A percentile compares a stretch with the other conserved stretches of the same genome.
Evolutionary conservation across 2,888 invertebrate species (phyloP).

Genomic region (Pristionchus fissidentatus): DNA sequence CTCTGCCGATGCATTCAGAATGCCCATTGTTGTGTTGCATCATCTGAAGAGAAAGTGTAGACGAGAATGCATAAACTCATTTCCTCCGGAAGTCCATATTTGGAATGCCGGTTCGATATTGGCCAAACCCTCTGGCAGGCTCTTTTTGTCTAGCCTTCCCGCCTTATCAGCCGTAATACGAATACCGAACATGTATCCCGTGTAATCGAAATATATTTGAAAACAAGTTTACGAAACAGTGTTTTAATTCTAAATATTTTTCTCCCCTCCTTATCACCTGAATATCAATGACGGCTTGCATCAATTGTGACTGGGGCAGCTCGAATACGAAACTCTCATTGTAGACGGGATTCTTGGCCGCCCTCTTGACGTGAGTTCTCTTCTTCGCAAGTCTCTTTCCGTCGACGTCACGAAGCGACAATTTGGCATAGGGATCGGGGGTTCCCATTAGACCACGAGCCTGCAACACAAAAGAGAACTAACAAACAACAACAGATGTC

Average conservation of each 20-base stretch:
- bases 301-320: slow-evolving; percentile 81
- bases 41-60: slow-evolving; percentile 2
- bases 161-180: too few species aligned
- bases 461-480: background rate
- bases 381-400: slow-evolving; percentile 98
- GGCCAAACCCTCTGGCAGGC: too few species aligned
- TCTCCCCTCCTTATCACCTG: slow-evolving; percentile 55
- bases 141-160: too few species aligned
- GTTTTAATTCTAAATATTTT: too few species aligned
- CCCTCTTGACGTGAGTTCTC: slow-evolving; percentile 95
- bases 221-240: too few species aligned
- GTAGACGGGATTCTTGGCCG: slow-evolving; percentile 94
- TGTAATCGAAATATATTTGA: too few species aligned
- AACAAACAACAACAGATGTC: background rate
- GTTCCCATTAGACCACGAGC: slow-evolving; percentile 37
- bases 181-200: too few species aligned
- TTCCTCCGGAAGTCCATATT: too few species aligned
- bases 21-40: slow-evolving; percentile 33
- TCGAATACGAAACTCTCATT: slow-evolving; percentile 99
- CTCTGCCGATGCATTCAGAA: slow-evolving; percentile 62
- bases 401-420: slow-evolving; percentile 88
- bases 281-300: slow-evolving; percentile 61
- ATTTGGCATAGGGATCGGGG: slow-evolving; percentile 94
- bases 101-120: too few species aligned
- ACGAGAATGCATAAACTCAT: background rate